Conservation (phyloP, 37 sponge, comb jelly and placozoan species). For the Spongia lamella region DNA sequence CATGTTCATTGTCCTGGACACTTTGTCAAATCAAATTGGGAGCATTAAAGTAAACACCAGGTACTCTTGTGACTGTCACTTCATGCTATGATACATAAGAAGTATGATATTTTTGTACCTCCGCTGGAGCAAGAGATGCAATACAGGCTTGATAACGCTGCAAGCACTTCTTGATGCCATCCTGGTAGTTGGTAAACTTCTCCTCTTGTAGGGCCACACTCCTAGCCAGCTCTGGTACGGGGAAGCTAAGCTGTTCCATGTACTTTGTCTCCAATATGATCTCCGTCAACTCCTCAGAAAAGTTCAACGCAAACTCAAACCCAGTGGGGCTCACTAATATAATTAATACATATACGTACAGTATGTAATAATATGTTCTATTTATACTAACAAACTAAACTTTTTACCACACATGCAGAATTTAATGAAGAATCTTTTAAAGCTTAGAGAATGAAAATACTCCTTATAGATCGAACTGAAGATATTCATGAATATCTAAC, state of each 20-base stretch:
- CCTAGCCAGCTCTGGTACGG: conserved; percentile 83
- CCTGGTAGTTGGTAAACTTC: conserved; percentile 74
- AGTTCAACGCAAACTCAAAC: conserved; percentile 85
- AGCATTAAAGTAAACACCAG: not conserved
- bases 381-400: too few relatives aligned
- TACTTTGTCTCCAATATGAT: conserved; percentile 91
- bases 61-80: not conserved
- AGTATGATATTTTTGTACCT: too few relatives aligned
- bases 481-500: too few relatives aligned
- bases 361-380: too few relatives aligned
- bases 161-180: conserved; percentile 74
- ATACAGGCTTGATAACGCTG: conserved; percentile 62
- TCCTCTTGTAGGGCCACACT: conserved; percentile 98
- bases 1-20: too few relatives aligned
- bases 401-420: too few relatives aligned
- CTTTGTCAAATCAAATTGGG: not conserved
- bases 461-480: too few relatives aligned
- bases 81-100: not conserved
- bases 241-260: conserved; percentile 93
- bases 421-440: too few relatives aligned
- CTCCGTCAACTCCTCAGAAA: conserved; percentile 87
- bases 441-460: too few relatives aligned
- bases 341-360: too few relatives aligned
- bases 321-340: conserved; percentile 2
- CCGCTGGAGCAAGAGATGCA: conserved; percentile 54